Percentiles rank a stretch among this genome's conserved stretches.
phyloP scores from a whole-genome alignment of 2,113 vertebrate genomes.

The Mohoua ochrocephala region DNA sequence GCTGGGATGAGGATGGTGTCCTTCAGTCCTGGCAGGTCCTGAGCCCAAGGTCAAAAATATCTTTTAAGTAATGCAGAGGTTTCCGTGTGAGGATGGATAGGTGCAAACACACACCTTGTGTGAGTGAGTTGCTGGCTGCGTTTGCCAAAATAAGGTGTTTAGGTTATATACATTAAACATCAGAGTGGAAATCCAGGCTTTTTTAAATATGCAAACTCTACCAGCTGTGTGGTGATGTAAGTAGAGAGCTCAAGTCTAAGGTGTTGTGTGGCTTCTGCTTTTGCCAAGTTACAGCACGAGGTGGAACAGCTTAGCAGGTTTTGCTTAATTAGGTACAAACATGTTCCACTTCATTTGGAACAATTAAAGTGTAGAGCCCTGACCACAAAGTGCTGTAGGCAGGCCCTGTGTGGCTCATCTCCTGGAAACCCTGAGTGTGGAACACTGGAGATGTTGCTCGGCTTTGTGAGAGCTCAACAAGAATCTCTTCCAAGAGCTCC shows the following conservation, averaged over 20 bases:
- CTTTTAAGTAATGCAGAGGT: neutral
- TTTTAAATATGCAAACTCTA: neutral
- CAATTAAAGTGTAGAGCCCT: neutral
- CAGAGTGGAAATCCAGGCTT: neutral
- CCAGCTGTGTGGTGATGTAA: neutral
- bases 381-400: conserved; percentile 45
- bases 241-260: neutral
- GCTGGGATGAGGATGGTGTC: neutral
- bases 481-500: neutral
- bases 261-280: neutral
- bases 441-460: neutral
- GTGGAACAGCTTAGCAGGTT: conserved; percentile 38
- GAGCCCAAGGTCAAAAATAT: neutral
- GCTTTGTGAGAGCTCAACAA: neutral
- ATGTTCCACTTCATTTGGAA: conserved; percentile 66
- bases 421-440: conserved; percentile 71
- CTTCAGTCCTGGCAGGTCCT: neutral
- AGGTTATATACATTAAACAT: neutral
- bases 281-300: neutral
- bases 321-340: neutral
- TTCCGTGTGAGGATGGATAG: neutral
- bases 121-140: neutral
- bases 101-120: accelerated
- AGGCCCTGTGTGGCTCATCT: conserved; percentile 1
- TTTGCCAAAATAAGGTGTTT: neutral